Evolutionary conservation across 2,888 invertebrate genomes (phyloP).

Genomic region (Cheilosia vernalis): DNA sequence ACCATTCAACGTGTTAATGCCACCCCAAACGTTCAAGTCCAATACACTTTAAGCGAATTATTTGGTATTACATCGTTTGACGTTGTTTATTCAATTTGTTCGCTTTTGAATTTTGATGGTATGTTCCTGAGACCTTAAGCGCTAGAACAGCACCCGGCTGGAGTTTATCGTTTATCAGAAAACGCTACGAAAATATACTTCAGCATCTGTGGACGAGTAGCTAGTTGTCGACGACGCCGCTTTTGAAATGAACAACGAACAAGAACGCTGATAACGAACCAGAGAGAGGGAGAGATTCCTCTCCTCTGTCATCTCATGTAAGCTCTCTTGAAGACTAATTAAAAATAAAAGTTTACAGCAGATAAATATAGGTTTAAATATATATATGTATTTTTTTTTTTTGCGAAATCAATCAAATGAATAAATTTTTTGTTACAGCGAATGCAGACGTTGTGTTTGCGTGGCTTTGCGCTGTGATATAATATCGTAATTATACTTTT

Average conservation of each 20-base stretch:
- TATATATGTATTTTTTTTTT: background rate
- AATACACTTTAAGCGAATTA: constrained; percentile 42
- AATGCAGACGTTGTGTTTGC: constrained; percentile 10
- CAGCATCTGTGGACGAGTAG: background rate
- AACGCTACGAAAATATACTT: constrained; percentile 10
- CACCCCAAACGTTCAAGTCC: constrained; percentile 1
- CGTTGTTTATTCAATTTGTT: constrained; percentile 18
- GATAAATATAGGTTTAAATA: too few species aligned
- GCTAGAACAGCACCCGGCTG: background rate
- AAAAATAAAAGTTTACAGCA: constrained; percentile 29
- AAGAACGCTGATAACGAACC: constrained; percentile 11
- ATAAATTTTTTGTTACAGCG: constrained; percentile 2
- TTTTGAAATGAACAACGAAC: background rate
- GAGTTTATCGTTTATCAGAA: background rate
- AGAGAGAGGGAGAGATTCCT: too few species aligned
- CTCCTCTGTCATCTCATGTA: background rate
- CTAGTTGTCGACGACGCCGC: background rate
- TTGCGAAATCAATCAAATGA: constrained; percentile 12
- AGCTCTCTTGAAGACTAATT: constrained; percentile 45
- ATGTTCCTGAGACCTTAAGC: constrained; percentile 27
- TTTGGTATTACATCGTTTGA: constrained; percentile 44
- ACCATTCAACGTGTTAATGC: constrained; percentile 9
- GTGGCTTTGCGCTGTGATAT: constrained; percentile 20
- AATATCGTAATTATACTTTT: constrained; percentile 25
- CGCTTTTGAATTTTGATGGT: background rate